Evolutionary conservation across 2,113 vertebrate species (phyloP).

Genomic region (Vulpes lagopus): DNA sequence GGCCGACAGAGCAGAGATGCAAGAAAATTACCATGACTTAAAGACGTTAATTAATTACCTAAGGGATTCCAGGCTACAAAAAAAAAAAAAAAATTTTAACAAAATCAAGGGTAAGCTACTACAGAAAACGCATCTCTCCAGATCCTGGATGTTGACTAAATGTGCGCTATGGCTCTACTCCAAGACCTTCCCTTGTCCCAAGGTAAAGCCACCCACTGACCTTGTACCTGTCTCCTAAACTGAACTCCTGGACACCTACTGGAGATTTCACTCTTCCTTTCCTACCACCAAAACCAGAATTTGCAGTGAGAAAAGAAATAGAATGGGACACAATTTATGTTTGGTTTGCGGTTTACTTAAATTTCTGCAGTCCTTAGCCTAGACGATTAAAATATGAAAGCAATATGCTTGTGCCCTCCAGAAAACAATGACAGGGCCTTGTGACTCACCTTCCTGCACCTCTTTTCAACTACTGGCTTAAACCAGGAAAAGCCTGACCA

Average conservation of each 20-base stretch:
- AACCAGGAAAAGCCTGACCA: constrained; percentile 38
- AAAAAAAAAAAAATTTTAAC: not conserved
- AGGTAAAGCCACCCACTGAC: not conserved
- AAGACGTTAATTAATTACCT: not conserved
- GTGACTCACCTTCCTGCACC: constrained; percentile 63
- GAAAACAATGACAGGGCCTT: not conserved
- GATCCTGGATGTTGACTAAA: not conserved
- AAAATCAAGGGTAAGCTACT: not conserved
- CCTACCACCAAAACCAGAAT: not conserved
- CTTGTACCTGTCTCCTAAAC: not conserved
- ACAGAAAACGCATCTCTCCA: not conserved
- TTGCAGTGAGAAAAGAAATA: not conserved
- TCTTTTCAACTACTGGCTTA: constrained; percentile 49
- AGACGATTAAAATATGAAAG: constrained; percentile 9
- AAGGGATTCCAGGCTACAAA: too few species aligned
- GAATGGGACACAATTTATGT: not conserved
- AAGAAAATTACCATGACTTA: not conserved
- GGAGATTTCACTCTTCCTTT: not conserved
- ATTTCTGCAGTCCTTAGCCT: not conserved
- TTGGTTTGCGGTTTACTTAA: constrained; percentile 20
- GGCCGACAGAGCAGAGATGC: not conserved
- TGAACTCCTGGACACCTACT: not conserved
- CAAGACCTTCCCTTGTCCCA: not conserved
- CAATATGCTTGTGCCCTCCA: not conserved
- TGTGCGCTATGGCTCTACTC: not conserved